Evolutionary conservation across 2,888 invertebrate genomes (phyloP).

Genomic region (Gnatocerus cornutus): DNA sequence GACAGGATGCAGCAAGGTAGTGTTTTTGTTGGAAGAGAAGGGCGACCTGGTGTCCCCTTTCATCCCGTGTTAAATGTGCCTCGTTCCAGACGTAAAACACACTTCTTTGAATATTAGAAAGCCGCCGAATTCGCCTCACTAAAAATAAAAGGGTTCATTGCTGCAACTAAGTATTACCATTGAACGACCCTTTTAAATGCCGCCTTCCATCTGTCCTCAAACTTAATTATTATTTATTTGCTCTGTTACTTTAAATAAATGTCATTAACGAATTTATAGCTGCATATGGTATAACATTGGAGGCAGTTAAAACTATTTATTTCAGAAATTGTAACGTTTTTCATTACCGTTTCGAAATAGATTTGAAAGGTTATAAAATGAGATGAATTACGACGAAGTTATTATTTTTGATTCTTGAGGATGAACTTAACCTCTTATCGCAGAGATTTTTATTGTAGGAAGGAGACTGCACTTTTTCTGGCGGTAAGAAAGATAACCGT

Average conservation of each 20-base stretch:
- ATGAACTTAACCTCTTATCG: constrained; percentile 20
- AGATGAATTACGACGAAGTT: constrained; percentile 15
- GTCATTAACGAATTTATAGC: constrained; percentile 27
- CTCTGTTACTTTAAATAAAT: constrained; percentile 26
- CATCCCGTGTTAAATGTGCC: constrained; percentile 41
- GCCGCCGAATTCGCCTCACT: constrained; percentile 28
- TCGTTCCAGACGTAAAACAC: constrained; percentile 42
- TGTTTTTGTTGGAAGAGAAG: constrained; percentile 47
- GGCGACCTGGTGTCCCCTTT: constrained; percentile 45
- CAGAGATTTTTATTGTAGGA: constrained; percentile 6
- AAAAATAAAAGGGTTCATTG: constrained; percentile 42
- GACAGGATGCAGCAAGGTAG: constrained; percentile 55
- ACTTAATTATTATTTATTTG: constrained; percentile 34
- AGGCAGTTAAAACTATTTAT: constrained; percentile 5
- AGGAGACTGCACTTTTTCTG: constrained; percentile 13
- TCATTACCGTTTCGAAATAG: constrained; percentile 26
- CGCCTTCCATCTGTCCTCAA: constrained; percentile 24
- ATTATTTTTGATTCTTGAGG: constrained; percentile 19
- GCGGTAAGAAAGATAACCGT: constrained; percentile 16
- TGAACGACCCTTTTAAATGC: constrained; percentile 7
- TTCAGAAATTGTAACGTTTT: constrained; percentile 17
- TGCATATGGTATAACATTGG: background rate
- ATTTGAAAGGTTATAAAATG: constrained; percentile 14
- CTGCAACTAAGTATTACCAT: constrained; percentile 28
- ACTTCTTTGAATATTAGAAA: constrained; percentile 30